These are phyloP conservation scores for Spermophilus dauricus DNA, from an alignment of 2,113 vertebrate species.

Conservation along the genomic window DNA sequence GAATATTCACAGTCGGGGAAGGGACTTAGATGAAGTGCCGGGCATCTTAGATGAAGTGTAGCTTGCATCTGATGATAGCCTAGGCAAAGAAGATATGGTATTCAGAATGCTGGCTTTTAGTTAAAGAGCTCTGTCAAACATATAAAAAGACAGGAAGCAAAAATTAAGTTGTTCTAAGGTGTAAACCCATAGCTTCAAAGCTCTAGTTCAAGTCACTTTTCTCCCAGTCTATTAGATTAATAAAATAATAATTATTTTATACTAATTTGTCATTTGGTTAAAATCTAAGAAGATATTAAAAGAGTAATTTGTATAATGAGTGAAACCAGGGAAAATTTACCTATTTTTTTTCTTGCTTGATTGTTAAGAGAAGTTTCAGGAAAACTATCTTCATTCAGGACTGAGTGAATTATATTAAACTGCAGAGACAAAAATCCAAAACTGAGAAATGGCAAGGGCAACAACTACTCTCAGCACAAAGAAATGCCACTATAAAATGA, in stretches of 20 bases:
- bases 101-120: not conserved
- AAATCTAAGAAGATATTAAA: not conserved
- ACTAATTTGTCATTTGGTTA: not conserved
- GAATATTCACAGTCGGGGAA: not conserved
- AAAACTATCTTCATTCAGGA: not conserved
- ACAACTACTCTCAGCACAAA: not conserved
- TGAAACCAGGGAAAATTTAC: not conserved
- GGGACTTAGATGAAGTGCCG: not conserved
- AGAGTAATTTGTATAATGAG: conserved; percentile 1
- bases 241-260: not conserved
- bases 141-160: not conserved
- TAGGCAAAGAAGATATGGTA: not conserved
- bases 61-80: not conserved
- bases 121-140: not conserved
- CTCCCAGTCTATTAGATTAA: not conserved
- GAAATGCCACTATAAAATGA: not conserved
- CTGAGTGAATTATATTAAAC: not conserved
- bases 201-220: not conserved
- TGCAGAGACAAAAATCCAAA: not conserved
- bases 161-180: not conserved
- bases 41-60: not conserved
- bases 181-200: not conserved
- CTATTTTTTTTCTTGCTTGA: not conserved
- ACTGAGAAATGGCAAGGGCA: not conserved
- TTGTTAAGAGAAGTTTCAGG: not conserved